Percentiles rank a stretch among this genome's conserved stretches.
Evolutionary conservation across 2,113 vertebrate genomes (phyloP).

Genomic region (Entelurus aequoreus): DNA sequence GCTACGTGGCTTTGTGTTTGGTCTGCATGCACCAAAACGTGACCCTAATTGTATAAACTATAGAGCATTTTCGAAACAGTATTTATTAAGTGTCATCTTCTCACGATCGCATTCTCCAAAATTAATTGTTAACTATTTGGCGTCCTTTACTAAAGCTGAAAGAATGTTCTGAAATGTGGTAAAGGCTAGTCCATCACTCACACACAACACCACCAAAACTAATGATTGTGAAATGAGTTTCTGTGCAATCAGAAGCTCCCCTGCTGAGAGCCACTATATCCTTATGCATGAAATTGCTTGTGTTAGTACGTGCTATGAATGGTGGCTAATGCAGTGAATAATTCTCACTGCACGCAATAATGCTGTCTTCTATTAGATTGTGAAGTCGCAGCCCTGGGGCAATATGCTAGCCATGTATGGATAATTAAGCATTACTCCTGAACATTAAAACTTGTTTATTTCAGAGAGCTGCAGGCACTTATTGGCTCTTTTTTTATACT

Average conservation of each 20-base stretch:
- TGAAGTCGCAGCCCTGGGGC: slow-evolving; percentile 82
- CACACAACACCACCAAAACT: slow-evolving; percentile 75
- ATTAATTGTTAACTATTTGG: neutral
- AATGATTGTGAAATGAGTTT: slow-evolving; percentile 99
- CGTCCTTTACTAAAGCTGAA: slow-evolving; percentile 20
- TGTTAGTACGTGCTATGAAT: slow-evolving; percentile 96
- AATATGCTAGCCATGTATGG: slow-evolving; percentile 83
- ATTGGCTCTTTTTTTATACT: slow-evolving; percentile 53
- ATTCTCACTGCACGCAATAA: slow-evolving; percentile 91
- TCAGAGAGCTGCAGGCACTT: slow-evolving; percentile 69
- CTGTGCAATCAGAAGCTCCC: slow-evolving; percentile 90
- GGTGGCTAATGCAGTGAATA: slow-evolving; percentile 87
- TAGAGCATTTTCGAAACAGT: neutral
- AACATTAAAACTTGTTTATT: slow-evolving; percentile 82
- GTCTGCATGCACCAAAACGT: slow-evolving; percentile 67
- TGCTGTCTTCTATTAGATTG: slow-evolving; percentile 88
- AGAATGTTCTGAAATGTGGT: slow-evolving; percentile 51
- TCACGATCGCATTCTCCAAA: neutral
- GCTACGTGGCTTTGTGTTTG: slow-evolving; percentile 77
- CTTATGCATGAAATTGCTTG: slow-evolving; percentile 99
- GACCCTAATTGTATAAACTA: slow-evolving; percentile 36
- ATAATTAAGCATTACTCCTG: slow-evolving; percentile 80
- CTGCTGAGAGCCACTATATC: slow-evolving; percentile 95
- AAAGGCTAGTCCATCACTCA: slow-evolving; percentile 57
- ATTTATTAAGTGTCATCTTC: neutral